Evolutionary conservation across 2,888 invertebrate genomes (phyloP).

Genomic region (Rhabditophanes sp.): DNA sequence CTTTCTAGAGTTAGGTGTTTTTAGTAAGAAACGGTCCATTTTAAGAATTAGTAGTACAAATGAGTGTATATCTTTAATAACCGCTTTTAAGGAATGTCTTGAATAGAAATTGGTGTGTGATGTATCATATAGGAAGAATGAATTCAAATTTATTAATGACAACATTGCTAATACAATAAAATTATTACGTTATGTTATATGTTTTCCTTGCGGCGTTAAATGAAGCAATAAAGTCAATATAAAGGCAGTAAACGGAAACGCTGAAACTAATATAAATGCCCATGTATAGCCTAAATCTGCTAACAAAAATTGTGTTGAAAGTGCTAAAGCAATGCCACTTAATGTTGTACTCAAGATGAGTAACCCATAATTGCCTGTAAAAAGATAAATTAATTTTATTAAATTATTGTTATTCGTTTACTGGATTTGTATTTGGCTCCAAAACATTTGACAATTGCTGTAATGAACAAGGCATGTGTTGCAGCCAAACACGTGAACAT

Average conservation of each 20-base stretch:
- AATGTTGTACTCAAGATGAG: conserved; percentile 19
- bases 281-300: conserved; percentile 33
- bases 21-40: too few species aligned
- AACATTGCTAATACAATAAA: too few species aligned
- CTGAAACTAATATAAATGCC: conserved; percentile 31
- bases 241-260: conserved; percentile 36
- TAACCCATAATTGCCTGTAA: conserved; percentile 5
- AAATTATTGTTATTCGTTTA: background rate
- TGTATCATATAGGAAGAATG: too few species aligned
- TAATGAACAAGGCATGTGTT: conserved; percentile 41
- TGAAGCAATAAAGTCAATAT: too few species aligned
- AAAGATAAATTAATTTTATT: conserved; percentile 5
- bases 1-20: too few species aligned
- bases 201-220: too few species aligned
- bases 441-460: conserved; percentile 38
- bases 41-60: too few species aligned
- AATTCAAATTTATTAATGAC: too few species aligned
- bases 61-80: too few species aligned
- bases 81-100: too few species aligned
- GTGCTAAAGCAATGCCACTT: conserved; percentile 28
- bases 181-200: too few species aligned
- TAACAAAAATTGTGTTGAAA: conserved; percentile 28
- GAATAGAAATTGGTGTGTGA: too few species aligned
- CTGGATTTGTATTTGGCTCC: conserved; percentile 31
- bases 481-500: conserved; percentile 40